Base-by-base conservation (phyloP, 2,888 invertebrate species). In the Idaea biselata region DNA sequence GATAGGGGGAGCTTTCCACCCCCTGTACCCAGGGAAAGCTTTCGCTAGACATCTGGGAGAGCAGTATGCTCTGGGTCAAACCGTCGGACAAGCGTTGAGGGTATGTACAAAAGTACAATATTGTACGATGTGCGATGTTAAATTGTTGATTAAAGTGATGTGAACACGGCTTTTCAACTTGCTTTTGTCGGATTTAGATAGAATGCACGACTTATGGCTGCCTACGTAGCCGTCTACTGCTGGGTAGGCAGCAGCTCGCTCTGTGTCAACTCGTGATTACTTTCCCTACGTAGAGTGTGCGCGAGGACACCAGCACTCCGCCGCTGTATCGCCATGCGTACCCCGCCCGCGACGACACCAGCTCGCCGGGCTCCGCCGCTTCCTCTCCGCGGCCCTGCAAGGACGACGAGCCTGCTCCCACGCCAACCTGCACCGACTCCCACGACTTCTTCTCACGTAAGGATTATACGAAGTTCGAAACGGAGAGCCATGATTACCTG, bases 1-100 rank as follows among this genome's bases (percentile, higher is more conserved):
- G 1, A 93, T 93, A 69, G 92, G 91, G 0, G 93, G 92, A 55
- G 92, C 93, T 1, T 93, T 93, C 68, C 93, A 93, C 70, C 93
- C 93, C 0, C 79, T 93, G 0, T 93, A 93, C 67, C 93, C 93
- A 0, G 91, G 92, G 7, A 93, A 93, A 62, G 92, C 93, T 0
- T 93, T 93, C 62, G 93, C 92, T 0, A 81, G 93, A 55, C 93
- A 93, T 64, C 82, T 93, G 11, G 92, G 92, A 16, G 93, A 93
- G 65, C 93, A 93, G 68, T 93, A 93, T 63, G 93, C 91, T 0
- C 81, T 93, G 1, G 90, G 91, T 0, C 93, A 93, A 72, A 91
- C 87, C 67, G 92, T 92, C 16, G 92, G 92, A 58, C 92, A 92
- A 74, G 92, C 90, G 60, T 80, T 92, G 11, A 82, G 91, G 83